phyloP scores from a whole-genome alignment of 2,113 vertebrate genomes.

The Dryoscopus gambensis region DNA sequence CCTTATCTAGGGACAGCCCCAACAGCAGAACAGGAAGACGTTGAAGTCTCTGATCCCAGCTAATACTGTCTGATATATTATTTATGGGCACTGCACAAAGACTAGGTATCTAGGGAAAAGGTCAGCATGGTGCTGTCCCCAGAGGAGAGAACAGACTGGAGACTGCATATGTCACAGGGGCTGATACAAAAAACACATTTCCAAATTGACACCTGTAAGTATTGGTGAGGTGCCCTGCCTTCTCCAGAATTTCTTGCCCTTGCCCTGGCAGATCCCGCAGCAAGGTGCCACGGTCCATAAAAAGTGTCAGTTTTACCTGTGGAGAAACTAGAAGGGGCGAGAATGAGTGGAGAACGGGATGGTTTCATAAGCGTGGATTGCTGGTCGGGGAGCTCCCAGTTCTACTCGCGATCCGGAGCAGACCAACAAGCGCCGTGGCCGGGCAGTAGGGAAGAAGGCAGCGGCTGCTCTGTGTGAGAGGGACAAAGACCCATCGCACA shows the following conservation, averaged over 20 bases:
- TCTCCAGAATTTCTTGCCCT: background rate
- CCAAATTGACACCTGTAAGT: background rate
- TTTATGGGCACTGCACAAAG: background rate
- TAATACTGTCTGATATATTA: background rate
- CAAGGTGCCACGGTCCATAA: background rate
- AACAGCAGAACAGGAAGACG: background rate
- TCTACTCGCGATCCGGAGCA: accelerated
- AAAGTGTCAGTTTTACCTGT: background rate
- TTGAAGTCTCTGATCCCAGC: background rate
- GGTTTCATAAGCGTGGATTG: accelerated
- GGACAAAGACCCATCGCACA: accelerated
- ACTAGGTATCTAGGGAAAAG: background rate
- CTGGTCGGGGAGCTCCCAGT: background rate
- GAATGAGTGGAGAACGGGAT: background rate
- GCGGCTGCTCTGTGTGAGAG: accelerated
- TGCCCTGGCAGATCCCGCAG: background rate
- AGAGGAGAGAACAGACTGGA: background rate
- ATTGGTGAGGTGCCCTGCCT: background rate
- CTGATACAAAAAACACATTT: background rate
- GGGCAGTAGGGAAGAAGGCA: accelerated
- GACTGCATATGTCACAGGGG: background rate
- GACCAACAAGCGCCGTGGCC: accelerated
- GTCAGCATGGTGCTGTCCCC: background rate
- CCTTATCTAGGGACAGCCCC: background rate
- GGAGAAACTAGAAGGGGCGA: background rate